Conservation (phyloP, 2,113 vertebrate genomes). For the Lipophrys pholis region DNA sequence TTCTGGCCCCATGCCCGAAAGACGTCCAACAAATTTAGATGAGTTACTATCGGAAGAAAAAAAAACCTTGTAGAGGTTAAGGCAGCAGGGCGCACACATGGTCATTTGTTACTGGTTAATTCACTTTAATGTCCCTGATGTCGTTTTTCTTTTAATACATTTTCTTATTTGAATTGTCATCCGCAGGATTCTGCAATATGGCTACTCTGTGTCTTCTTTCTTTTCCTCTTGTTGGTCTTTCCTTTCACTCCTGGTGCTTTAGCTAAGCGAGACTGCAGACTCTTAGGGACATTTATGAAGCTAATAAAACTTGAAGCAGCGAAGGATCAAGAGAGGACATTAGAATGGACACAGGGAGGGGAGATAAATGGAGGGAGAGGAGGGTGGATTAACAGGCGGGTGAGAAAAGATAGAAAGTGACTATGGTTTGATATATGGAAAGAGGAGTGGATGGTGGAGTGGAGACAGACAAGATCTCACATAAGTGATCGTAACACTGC, state of each 20-base stretch:
- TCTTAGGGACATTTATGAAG: slow-evolving; percentile 81
- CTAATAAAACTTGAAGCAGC: slow-evolving; percentile 78
- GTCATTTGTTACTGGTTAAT: slow-evolving; percentile 85
- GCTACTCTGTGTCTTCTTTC: slow-evolving; percentile 30
- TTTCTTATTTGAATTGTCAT: slow-evolving; percentile 73
- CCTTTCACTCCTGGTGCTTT: slow-evolving; percentile 48
- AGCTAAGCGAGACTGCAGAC: slow-evolving; percentile 69
- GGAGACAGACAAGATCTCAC: not conserved
- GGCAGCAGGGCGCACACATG: slow-evolving; percentile 62
- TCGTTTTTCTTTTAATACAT: slow-evolving; percentile 81
- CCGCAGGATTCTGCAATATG: slow-evolving; percentile 47
- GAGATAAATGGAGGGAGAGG: slow-evolving; percentile 47
- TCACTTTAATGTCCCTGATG: slow-evolving; percentile 80
- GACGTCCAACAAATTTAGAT: slow-evolving; percentile 95
- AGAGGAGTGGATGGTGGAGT: slow-evolving; percentile 9
- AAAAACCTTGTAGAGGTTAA: slow-evolving; percentile 72
- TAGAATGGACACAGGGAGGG: slow-evolving; percentile 36
- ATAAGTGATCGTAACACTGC: slow-evolving; percentile 1
- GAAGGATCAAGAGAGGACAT: slow-evolving; percentile 68
- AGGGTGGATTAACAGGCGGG: slow-evolving; percentile 39
- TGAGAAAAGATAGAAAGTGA: slow-evolving; percentile 32
- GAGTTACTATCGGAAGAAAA: slow-evolving; percentile 72
- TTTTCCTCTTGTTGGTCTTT: slow-evolving; percentile 31
- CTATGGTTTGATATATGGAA: slow-evolving; percentile 15
- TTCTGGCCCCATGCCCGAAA: slow-evolving; percentile 94